Base-by-base conservation (phyloP, 2,113 vertebrate genomes). In the Caracal caracal region DNA sequence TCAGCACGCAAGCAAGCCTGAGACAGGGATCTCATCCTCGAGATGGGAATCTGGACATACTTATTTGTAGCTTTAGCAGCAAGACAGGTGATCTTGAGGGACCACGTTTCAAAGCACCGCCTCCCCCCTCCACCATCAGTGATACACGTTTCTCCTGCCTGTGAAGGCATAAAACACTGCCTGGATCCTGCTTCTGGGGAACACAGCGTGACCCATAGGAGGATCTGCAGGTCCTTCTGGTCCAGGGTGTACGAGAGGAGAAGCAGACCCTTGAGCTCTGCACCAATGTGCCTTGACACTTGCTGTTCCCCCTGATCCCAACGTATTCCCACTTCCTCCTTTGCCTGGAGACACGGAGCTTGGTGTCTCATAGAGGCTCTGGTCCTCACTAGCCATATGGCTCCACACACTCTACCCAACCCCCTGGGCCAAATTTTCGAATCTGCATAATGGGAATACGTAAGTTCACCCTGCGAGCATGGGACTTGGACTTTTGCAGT, bases 151-250 rank as follows among this genome's bases (percentile, higher is more conserved):
- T 47, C 11, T 37, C 33, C 8, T 40, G 37, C 22, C 5, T 0
- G 0, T 1, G 63, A 17, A 26, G 30, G 59, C 0, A 0, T 16
- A 26, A 26, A 33, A 20, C 10, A 0, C 17, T 4, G 0, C 20
- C 43, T 5, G 16, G 22, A 28, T 22, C 43, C 59, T 26, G 26
- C 35, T 78, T 15, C 28, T 15, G 22, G 63, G 13, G 35, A 85
- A 88, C 9, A 13, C 10, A 2, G 56, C 1, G 0, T 30, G 15
- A 24, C 35, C 1, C 0, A 0, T 0, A 10, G 26, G 20, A 28
- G 16, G 15, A 0, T 12, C 13, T 0, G 1, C 10, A 43, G 71
- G 4, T 22, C 8, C 16, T 3, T 59, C 19, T 19, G n/a, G 13
- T 20, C 8, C 5, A 5, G 63, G 80, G 15, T 26, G 3, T 0